Percentiles rank a stretch among this genome's conserved stretches.
These are phyloP conservation scores for Prosopocoilus inquinatus DNA, from an alignment of 2,888 invertebrate species.

Conservation along the genomic window DNA sequence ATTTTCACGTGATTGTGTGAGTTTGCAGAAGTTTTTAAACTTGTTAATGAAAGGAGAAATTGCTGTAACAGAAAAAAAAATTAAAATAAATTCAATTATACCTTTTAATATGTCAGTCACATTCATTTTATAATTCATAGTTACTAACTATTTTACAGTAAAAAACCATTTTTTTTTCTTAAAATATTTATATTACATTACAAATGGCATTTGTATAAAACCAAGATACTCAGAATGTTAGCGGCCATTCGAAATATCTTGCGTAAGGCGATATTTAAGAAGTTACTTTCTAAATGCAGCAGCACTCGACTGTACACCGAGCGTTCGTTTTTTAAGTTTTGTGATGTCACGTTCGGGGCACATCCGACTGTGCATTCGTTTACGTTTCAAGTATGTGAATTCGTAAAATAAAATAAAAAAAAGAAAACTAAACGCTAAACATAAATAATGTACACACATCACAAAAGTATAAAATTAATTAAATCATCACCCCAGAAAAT, in stretches of 20 bases:
- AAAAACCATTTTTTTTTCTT: constrained; percentile 34
- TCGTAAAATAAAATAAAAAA: constrained; percentile 15
- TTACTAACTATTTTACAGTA: constrained; percentile 30
- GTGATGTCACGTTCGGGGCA: too few species aligned
- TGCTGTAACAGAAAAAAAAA: too few species aligned
- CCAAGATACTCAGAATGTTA: constrained; percentile 29
- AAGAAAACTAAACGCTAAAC: constrained; percentile 1
- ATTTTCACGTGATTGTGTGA: too few species aligned
- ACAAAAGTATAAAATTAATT: constrained; percentile 22
- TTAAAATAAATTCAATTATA: background rate
- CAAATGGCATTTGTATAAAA: constrained; percentile 31
- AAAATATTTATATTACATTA: constrained; percentile 36
- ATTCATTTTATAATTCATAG: constrained; percentile 22
- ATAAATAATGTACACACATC: constrained; percentile 30
- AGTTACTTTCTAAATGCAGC: constrained; percentile 9
- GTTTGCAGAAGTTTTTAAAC: too few species aligned
- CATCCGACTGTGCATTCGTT: too few species aligned
- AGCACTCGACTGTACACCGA: background rate
- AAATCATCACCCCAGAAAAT: constrained; percentile 18
- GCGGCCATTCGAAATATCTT: constrained; percentile 28
- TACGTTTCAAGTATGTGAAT: background rate
- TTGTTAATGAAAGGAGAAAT: too few species aligned
- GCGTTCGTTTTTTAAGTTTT: too few species aligned
- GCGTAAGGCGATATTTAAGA: constrained; percentile 26
- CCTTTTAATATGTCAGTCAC: constrained; percentile 19